Evolutionary conservation across 2,797 vertebrate genomes (phyloP).

Genomic region (Gambelia wislizenii): DNA sequence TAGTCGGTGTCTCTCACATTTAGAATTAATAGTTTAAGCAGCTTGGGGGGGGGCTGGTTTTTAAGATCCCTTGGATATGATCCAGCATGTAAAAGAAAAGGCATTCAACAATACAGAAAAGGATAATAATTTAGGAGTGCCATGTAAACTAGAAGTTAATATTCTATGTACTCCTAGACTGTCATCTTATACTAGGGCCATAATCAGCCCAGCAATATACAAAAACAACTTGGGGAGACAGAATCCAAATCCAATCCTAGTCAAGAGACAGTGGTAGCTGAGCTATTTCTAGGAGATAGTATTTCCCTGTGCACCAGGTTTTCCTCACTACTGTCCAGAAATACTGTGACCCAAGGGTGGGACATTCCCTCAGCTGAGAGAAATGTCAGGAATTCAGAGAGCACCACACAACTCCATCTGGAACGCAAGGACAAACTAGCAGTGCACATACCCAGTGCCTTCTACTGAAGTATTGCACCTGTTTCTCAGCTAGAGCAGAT

Average conservation of each 20-base stretch:
- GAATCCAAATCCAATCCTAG: conserved; percentile 51
- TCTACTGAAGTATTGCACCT: conserved; percentile 25
- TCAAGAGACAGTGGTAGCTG: conserved; percentile 52
- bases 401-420: conserved; percentile 54
- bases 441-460: conserved; percentile 11
- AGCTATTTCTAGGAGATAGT: conserved; percentile 61
- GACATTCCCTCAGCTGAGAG: conserved; percentile 65
- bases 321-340: conserved; percentile 62
- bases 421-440: conserved; percentile 44
- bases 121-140: not conserved
- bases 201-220: conserved; percentile 16
- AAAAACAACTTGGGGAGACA: conserved; percentile 15
- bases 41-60: not conserved
- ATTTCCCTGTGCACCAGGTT: conserved; percentile 24
- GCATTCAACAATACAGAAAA: not conserved
- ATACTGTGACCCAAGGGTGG: conserved; percentile 54
- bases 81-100: not conserved
- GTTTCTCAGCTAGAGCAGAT: conserved; percentile 26
- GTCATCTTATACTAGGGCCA: not conserved
- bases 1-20: not conserved
- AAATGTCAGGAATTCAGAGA: conserved; percentile 59
- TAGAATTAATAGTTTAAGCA: not conserved
- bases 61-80: not conserved
- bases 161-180: not conserved
- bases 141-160: not conserved